A percentile compares a stretch with the other conserved stretches of the same genome.
Conservation (phyloP, 2,113 vertebrate genomes). For the Bombycilla garrulus region DNA sequence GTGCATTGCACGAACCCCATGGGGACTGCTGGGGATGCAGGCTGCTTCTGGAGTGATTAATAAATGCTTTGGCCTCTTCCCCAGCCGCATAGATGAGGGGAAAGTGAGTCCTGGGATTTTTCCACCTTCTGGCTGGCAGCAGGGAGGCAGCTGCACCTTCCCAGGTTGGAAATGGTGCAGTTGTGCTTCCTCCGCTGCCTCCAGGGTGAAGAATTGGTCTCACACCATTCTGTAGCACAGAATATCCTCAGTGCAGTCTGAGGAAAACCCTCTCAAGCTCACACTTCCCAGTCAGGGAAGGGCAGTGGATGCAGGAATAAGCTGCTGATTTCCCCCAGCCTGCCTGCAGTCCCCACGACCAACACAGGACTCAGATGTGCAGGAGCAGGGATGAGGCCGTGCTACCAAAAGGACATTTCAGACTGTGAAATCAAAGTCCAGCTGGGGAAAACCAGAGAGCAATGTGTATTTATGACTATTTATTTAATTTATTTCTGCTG, state of each 20-base stretch:
- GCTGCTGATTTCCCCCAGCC: not conserved
- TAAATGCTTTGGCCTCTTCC: not conserved
- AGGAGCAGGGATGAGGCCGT: not conserved
- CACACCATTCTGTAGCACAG: not conserved
- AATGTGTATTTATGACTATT: constrained; percentile 23
- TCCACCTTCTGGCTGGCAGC: not conserved
- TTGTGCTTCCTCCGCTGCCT: not conserved
- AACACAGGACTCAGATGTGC: fast-evolving
- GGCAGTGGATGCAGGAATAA: fast-evolving
- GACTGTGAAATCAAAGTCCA: not conserved
- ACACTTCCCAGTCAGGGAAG: fast-evolving
- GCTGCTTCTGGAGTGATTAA: not conserved
- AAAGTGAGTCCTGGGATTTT: not conserved
- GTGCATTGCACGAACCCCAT: fast-evolving
- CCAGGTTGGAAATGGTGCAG: not conserved
- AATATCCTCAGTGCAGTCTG: not conserved
- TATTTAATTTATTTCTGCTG: constrained; percentile 56
- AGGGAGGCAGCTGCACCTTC: not conserved
- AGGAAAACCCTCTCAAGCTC: not conserved
- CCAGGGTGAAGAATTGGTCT: not conserved
- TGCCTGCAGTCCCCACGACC: not conserved
- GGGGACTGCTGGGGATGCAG: not conserved
- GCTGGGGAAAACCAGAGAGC: not conserved
- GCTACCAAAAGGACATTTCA: not conserved
- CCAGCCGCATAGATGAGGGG: not conserved